These are phyloP conservation scores for Neoaliturus tenellus DNA, from an alignment of 2,888 invertebrate species.

Conservation along the genomic window DNA sequence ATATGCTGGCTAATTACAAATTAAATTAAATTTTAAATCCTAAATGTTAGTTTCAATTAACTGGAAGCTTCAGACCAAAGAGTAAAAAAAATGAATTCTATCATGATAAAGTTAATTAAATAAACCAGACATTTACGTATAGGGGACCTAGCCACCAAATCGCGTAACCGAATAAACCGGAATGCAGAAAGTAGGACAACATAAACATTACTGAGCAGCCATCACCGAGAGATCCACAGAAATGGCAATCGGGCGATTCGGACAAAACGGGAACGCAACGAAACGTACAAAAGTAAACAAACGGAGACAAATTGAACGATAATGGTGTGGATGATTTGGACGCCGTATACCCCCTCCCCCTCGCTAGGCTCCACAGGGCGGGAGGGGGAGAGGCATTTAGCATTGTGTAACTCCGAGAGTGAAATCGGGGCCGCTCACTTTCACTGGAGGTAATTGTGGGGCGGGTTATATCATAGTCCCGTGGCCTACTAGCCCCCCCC, in stretches of 20 bases:
- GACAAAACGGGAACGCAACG: background rate
- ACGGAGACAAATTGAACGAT: slow-evolving; percentile 26
- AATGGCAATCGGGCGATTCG: slow-evolving; percentile 20
- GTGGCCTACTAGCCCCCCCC: slow-evolving; percentile 31
- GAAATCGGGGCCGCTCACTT: slow-evolving; percentile 45
- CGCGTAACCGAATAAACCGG: too few relatives aligned
- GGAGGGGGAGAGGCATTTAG: slow-evolving; percentile 9
- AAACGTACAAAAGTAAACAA: slow-evolving; percentile 41
- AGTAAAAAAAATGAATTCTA: too few relatives aligned
- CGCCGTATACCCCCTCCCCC: background rate
- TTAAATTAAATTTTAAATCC: too few relatives aligned
- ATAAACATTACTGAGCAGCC: too few relatives aligned
- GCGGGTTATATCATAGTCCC: slow-evolving; percentile 49
- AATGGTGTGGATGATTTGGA: slow-evolving; percentile 15
- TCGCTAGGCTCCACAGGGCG: background rate
- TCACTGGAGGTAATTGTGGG: slow-evolving; percentile 52
- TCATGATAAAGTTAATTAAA: too few relatives aligned
- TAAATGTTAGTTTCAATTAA: too few relatives aligned
- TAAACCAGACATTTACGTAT: too few relatives aligned
- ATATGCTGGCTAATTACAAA: too few relatives aligned
- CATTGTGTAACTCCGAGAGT: slow-evolving; percentile 48
- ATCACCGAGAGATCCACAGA: background rate
- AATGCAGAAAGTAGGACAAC: too few relatives aligned
- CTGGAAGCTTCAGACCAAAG: too few relatives aligned
- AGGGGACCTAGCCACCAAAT: too few relatives aligned